Evolutionary conservation across 2,888 invertebrate genomes (phyloP), one percentile per base, ranked within the genome.

Genomic region (Sericinus montela): DNA sequence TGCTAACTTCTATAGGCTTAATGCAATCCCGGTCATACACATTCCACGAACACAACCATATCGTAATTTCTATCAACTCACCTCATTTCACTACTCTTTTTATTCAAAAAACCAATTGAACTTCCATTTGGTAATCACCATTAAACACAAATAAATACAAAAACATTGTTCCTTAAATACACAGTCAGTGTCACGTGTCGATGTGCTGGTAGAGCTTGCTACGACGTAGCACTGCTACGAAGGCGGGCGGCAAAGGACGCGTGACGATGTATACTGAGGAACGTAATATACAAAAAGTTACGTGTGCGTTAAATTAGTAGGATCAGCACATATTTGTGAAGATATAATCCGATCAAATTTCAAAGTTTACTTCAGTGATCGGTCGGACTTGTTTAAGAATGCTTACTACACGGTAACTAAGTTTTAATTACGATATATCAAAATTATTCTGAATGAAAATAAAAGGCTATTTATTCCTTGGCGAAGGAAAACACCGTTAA

Each of bases 171-270:
- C 11, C 3, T n/a, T 6, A 13, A 10, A 25, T 1, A 23, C 45
- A 59, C 58, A 46, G 43, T 47, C 23, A 39, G 29, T 32, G n/a
- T 28, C 46, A 51, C 55, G 55, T 53, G 51, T 32, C 10, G 3
- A 9, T n/a, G 14, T 11, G 15, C 15, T 67, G 67, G 2, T 50
- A 41, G 47, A 40, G 32, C 51, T 56, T 58, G 65, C 67, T 69
- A 72, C 73, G 66, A 28, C 63, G 70, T 70, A 69, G 68, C 58
- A 53, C 35, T 54, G 67, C 58, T 55, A 41, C 57, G 53, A 39
- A 50, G 52, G 61, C 82, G 75, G 59, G 68, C 51, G 65, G 58
- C 72, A 75, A 72, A 72, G 72, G 50, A 39, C 60, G 67, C 69
- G 65, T 53, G 48, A 46, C 58, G 56, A 59, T 64, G 59, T 63